Conservation (phyloP, 1,140 invertebrate species). For the Agrypnia vestita region DNA sequence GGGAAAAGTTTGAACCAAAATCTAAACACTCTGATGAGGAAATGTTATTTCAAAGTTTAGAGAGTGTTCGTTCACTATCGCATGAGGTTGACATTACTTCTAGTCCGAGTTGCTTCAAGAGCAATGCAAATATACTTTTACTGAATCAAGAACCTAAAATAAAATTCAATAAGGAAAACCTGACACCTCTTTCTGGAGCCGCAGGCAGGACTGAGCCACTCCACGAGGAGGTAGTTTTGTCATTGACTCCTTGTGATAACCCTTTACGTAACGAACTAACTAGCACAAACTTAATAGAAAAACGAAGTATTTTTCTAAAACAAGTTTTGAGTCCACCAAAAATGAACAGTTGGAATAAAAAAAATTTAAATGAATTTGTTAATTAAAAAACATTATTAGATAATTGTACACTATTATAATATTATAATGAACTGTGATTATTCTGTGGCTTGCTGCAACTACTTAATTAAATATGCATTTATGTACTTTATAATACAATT, state of each 20-base stretch:
- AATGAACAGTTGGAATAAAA: slow-evolving; percentile 70
- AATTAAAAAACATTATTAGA: slow-evolving; percentile 11
- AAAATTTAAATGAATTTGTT: slow-evolving; percentile 41
- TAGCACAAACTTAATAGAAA: slow-evolving; percentile 72
- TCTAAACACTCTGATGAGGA: slow-evolving; percentile 69
- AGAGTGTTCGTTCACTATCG: slow-evolving; percentile 61
- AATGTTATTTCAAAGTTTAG: slow-evolving; percentile 67
- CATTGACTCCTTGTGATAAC: slow-evolving; percentile 60
- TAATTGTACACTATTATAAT: not conserved
- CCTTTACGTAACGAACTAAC: slow-evolving; percentile 60
- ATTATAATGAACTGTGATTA: slow-evolving; percentile 36
- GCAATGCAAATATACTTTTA: slow-evolving; percentile 63
- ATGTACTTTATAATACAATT: not conserved
- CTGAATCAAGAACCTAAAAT: slow-evolving; percentile 63
- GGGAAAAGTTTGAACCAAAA: slow-evolving; percentile 76
- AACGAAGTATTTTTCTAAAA: slow-evolving; percentile 74
- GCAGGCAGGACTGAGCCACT: slow-evolving; percentile 34
- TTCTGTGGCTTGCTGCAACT: slow-evolving; percentile 17
- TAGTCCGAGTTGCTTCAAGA: slow-evolving; percentile 64
- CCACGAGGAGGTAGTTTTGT: slow-evolving; percentile 55
- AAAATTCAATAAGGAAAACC: slow-evolving; percentile 63
- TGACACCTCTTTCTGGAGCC: slow-evolving; percentile 62
- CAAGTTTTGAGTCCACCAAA: slow-evolving; percentile 76
- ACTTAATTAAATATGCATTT: slow-evolving; percentile 27
- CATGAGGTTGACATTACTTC: slow-evolving; percentile 60